Evolutionary conservation across 2,113 vertebrate species (phyloP).

Genomic region (Pitta sordida): DNA sequence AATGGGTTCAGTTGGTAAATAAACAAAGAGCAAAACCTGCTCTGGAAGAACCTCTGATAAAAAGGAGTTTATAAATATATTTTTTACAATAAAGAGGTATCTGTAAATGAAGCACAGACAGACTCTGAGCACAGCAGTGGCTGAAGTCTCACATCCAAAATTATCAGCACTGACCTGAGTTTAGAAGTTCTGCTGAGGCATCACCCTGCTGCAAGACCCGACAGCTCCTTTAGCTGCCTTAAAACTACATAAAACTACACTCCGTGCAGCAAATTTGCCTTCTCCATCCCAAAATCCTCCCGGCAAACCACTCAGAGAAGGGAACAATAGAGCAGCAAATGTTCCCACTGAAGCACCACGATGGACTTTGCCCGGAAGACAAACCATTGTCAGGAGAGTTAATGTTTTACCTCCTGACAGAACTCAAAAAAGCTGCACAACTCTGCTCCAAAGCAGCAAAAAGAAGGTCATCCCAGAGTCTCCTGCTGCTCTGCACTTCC

Average conservation of each 20-base stretch:
- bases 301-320: not conserved
- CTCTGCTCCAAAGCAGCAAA: not conserved
- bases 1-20: not conserved
- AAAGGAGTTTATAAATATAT: not conserved
- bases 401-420: slow-evolving; percentile 28
- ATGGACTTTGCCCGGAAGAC: not conserved
- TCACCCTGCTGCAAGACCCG: not conserved
- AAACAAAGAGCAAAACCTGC: not conserved
- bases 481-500: not conserved
- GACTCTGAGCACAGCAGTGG: not conserved
- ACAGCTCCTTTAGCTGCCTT: not conserved
- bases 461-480: not conserved
- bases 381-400: not conserved
- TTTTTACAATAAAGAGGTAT: not conserved
- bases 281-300: not conserved
- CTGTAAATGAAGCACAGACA: not conserved
- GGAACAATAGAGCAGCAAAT: not conserved
- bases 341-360: not conserved
- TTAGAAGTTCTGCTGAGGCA: not conserved
- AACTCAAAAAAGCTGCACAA: not conserved
- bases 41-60: not conserved
- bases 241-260: not conserved
- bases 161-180: not conserved
- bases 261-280: not conserved
- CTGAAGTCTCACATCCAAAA: not conserved